phyloP scores from a whole-genome alignment of 2,888 invertebrate genomes.

The Hypomecis punctinalis region DNA sequence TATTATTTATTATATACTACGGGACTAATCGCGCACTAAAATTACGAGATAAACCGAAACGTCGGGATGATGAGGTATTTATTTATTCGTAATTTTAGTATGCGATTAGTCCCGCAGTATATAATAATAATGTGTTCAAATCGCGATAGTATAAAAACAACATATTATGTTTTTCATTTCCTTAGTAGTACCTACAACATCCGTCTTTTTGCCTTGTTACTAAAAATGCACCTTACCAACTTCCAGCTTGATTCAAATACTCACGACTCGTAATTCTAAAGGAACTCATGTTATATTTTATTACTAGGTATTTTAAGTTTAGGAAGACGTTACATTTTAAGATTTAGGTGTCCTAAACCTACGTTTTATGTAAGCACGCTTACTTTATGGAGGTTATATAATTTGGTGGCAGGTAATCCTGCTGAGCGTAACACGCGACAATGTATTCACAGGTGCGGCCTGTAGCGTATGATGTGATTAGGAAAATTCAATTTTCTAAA shows the following conservation, averaged over 20 bases:
- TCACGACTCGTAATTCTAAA: conserved; percentile 1
- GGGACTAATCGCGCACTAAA: too few relatives aligned
- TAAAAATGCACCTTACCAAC: too few relatives aligned
- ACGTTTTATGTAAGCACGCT: conserved; percentile 13
- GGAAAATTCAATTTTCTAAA: conserved; percentile 7
- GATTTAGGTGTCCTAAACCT: conserved; percentile 11
- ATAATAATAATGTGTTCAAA: too few relatives aligned
- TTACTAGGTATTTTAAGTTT: conserved; percentile 8
- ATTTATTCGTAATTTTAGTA: too few relatives aligned
- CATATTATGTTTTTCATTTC: too few relatives aligned
- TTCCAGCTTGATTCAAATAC: neutral
- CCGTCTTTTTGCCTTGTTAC: too few relatives aligned
- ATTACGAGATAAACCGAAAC: too few relatives aligned
- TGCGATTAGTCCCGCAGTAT: too few relatives aligned
- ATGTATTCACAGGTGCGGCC: conserved; percentile 3
- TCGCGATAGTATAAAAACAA: too few relatives aligned
- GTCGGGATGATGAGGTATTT: too few relatives aligned
- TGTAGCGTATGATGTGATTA: conserved; percentile 3
- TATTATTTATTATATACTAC: too few relatives aligned
- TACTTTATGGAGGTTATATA: conserved; percentile 7
- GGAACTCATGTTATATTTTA: conserved; percentile 1
- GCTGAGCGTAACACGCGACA: conserved; percentile 10
- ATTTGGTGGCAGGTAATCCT: conserved; percentile 8
- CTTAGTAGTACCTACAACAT: too few relatives aligned
- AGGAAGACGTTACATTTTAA: conserved; percentile 15